Evolutionary conservation across 2,113 vertebrate genomes (phyloP).

Genomic region (Entomyzon cyanotis): DNA sequence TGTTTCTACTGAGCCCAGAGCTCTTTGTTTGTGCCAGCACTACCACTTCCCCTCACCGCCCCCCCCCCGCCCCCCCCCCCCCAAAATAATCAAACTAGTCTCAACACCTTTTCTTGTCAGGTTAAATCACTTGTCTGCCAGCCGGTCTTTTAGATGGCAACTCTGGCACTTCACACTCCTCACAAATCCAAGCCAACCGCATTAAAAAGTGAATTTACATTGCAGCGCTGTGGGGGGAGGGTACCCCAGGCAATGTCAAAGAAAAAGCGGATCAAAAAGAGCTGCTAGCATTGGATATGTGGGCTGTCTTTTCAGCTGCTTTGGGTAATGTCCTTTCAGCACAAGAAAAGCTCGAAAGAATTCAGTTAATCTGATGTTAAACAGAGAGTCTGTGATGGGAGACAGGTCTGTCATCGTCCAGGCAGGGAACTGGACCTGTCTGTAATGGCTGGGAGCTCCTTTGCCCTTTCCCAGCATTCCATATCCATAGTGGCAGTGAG

Average conservation of each 20-base stretch:
- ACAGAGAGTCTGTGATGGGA: not conserved
- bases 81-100: not conserved
- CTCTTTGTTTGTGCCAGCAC: not conserved
- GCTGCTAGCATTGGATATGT: not conserved
- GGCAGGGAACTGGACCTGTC: not conserved
- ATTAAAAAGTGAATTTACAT: constrained; percentile 34
- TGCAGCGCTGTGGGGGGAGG: not conserved
- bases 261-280: constrained; percentile 23
- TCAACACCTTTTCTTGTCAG: not conserved
- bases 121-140: not conserved
- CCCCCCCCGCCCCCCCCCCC: not conserved
- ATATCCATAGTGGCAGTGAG: not conserved
- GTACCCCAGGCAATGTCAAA: not conserved
- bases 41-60: not conserved
- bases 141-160: not conserved
- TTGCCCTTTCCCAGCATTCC: not conserved
- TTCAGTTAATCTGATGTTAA: constrained; percentile 45
- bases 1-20: not conserved
- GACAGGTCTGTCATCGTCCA: not conserved
- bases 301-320: constrained; percentile 24
- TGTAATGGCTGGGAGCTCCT: not conserved
- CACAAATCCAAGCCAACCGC: not conserved
- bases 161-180: not conserved
- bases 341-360: constrained; percentile 48
- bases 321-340: constrained; percentile 20